These are phyloP conservation scores for Ciconia maguari DNA, from an alignment of 2,113 vertebrate genomes.

Conservation along the genomic window DNA sequence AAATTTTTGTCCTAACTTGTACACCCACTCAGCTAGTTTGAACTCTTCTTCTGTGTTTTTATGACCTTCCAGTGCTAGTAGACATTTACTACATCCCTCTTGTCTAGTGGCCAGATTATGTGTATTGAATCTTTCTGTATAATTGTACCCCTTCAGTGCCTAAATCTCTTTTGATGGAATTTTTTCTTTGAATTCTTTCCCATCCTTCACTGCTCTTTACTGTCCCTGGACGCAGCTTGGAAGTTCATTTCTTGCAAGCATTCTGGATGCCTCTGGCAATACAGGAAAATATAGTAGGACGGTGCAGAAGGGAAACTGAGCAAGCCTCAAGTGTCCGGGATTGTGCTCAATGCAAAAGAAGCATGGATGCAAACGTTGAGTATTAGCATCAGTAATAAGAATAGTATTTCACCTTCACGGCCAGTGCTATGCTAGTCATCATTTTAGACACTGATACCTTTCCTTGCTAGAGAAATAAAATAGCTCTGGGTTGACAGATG, in stretches of 20 bases:
- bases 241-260: not conserved
- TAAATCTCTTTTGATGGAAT: not conserved
- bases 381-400: not conserved
- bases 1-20: not conserved
- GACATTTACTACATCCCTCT: conserved; percentile 7
- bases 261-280: not conserved
- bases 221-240: not conserved
- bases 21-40: conserved; percentile 27
- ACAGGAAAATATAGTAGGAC: not conserved
- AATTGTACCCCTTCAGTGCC: not conserved
- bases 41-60: conserved; percentile 17
- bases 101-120: not conserved
- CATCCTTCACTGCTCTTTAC: not conserved
- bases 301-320: not conserved
- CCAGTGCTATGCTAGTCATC: not conserved
- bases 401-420: not conserved
- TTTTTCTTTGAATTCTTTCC: not conserved
- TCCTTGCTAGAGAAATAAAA: not conserved
- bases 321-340: not conserved
- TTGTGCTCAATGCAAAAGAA: not conserved
- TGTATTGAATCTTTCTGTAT: not conserved
- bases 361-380: not conserved
- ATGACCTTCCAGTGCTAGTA: conserved; percentile 5
- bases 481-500: not conserved
- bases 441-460: not conserved